Conservation (phyloP, 2,888 invertebrate genomes). For the Drosophila flavopinicola region DNA sequence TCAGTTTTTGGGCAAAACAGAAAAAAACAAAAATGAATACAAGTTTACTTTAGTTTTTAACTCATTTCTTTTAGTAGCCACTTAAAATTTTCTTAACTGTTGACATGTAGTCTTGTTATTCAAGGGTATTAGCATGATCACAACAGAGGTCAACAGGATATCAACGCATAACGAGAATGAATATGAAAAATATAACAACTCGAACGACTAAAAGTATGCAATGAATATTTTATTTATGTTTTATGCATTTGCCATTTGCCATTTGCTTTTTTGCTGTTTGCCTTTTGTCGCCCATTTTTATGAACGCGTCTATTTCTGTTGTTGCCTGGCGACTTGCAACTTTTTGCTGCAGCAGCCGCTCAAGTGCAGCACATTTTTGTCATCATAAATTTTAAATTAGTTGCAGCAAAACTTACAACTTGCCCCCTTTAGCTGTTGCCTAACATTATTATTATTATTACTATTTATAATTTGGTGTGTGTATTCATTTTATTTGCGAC, state of each 20-base stretch:
- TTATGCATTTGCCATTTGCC: constrained; percentile 64
- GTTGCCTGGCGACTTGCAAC: constrained; percentile 38
- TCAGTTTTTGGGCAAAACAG: too few species aligned
- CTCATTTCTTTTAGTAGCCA: too few species aligned
- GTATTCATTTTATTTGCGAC: constrained; percentile 12
- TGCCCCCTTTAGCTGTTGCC: not conserved
- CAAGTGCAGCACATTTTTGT: constrained; percentile 57
- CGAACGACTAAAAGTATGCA: constrained; percentile 65
- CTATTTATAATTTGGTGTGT: constrained; percentile 22
- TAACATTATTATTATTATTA: constrained; percentile 16
- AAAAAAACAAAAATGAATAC: too few species aligned
- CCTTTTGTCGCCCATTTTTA: constrained; percentile 49
- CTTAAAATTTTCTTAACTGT: too few species aligned
- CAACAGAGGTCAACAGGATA: constrained; percentile 4
- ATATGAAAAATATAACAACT: constrained; percentile 42
- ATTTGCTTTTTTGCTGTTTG: constrained; percentile 17
- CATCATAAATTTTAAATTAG: constrained; percentile 76
- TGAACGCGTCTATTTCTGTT: constrained; percentile 27
- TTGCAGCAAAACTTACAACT: constrained; percentile 46
- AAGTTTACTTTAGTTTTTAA: too few species aligned
- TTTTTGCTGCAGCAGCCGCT: constrained; percentile 50
- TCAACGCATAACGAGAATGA: constrained; percentile 11
- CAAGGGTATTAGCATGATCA: constrained; percentile 5
- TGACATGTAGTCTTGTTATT: not conserved
- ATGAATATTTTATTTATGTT: constrained; percentile 71